A percentile compares a stretch with the other conserved stretches of the same genome.
phyloP scores from a whole-genome alignment of 2,888 invertebrate species.

The Enchytraeus crypticus region DNA sequence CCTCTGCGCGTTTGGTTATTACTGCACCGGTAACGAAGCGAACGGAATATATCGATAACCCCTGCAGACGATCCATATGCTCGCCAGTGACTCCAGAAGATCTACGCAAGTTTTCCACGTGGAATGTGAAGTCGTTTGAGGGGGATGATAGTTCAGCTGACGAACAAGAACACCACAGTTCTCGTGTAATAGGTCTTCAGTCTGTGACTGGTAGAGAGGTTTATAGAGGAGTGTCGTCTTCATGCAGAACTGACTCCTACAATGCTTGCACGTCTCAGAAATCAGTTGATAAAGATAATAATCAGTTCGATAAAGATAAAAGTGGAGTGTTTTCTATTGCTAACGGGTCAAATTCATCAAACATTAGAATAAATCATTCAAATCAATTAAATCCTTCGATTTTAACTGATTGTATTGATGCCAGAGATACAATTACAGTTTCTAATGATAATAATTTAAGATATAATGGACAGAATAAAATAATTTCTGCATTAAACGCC shows the following conservation, averaged over 20 bases:
- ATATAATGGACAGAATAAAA: too few relatives aligned
- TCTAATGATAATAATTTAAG: too few relatives aligned
- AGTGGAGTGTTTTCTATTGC: background rate
- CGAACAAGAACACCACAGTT: background rate
- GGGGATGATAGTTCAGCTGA: background rate
- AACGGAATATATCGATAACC: conserved; percentile 22
- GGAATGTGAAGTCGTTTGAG: background rate
- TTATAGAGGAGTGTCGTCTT: background rate
- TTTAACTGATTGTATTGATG: background rate
- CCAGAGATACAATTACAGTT: background rate
- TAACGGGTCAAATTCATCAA: background rate
- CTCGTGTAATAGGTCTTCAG: too few relatives aligned
- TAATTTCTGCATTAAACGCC: too few relatives aligned
- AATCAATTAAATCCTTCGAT: too few relatives aligned
- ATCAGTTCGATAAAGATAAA: background rate
- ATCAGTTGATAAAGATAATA: too few relatives aligned
- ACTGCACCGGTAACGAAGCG: conserved; percentile 22
- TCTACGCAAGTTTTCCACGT: conserved; percentile 11
- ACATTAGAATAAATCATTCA: too few relatives aligned
- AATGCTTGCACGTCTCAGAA: background rate
- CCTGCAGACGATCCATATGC: conserved; percentile 23
- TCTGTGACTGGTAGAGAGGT: background rate
- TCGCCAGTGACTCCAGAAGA: conserved; percentile 20
- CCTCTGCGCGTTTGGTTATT: conserved; percentile 23
- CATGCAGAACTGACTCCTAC: background rate